Base-by-base conservation (phyloP, 2,888 invertebrate genomes). In the Syrista parreyssii region DNA sequence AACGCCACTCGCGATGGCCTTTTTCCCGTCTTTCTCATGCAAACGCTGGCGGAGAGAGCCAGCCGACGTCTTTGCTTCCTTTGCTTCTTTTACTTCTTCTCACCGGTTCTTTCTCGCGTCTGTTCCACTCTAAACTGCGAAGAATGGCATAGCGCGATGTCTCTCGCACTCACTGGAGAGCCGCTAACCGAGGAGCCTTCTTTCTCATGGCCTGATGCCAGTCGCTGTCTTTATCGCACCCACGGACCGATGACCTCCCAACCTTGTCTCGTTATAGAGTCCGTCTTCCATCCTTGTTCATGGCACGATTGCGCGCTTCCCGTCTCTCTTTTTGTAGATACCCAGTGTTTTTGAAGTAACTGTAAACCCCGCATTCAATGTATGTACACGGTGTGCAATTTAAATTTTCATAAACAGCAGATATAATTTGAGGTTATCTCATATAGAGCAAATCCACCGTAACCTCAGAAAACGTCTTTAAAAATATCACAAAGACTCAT, bases 231-330 rank as follows among this genome's bases (percentile, higher is more conserved):
- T 73, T 75, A 68, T 86, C 81, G 36, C 82, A 75, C 85, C 78
- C 81, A 80, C 76, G 80, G 78, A 82, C 82, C 83, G 79, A 86
- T 87, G 86, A 86, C 87, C 87, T 85, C 81, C 85, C 86, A 86
- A 86, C 87, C 86, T 87, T 86, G 86, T 85, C 84, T 86, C 83
- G 84, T 87, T 87, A 84, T 80, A 84, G 82, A 84, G 82, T 82
- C 83, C 80, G 75, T 76, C 71, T 76, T 78, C 77, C 73, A 75
- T 78, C 78, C 76, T 77, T 75, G 74, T 75, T 68, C 77, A 71
- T 55, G 31, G 71, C 71, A 33, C 75, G 77, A 40, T 74, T 68
- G 68, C 74, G 72, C 72, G 15, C 68, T 34, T 68, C 74, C 74
- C 74, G 68, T 75, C 68, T 68, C 68, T 77, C 34, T 30, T 71